Evolutionary conservation across 2,797 vertebrate genomes (phyloP).

Genomic region (Netta rufina): DNA sequence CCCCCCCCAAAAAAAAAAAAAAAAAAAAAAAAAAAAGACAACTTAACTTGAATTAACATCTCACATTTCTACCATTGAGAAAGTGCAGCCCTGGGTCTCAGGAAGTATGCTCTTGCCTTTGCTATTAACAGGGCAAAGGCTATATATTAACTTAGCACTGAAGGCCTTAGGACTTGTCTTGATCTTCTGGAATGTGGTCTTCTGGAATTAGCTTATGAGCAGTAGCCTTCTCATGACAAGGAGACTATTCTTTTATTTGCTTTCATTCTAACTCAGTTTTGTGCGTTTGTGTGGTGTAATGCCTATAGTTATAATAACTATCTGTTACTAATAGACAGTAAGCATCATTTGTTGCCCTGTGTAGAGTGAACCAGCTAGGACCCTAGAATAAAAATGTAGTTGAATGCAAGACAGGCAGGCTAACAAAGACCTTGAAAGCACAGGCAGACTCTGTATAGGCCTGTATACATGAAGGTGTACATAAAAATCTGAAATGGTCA

Average conservation of each 20-base stretch:
- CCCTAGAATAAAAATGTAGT: neutral
- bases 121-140: neutral
- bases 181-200: neutral
- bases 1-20: too few species aligned
- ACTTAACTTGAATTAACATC: neutral
- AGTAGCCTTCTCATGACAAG: neutral
- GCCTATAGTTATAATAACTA: neutral
- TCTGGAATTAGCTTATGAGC: neutral
- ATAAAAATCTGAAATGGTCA: neutral
- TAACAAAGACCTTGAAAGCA: neutral
- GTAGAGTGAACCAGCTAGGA: neutral
- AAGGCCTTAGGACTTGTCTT: neutral
- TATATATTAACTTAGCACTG: neutral
- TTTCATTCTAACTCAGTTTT: neutral
- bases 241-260: neutral
- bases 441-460: too few species aligned
- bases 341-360: neutral
- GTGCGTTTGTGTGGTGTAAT: neutral
- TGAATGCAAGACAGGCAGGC: neutral
- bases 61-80: neutral
- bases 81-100: neutral
- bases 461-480: too few species aligned
- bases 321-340: neutral
- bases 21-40: too few species aligned
- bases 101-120: neutral